phyloP scores from a whole-genome alignment of 2,888 invertebrate species.

The Trilocha varians region DNA sequence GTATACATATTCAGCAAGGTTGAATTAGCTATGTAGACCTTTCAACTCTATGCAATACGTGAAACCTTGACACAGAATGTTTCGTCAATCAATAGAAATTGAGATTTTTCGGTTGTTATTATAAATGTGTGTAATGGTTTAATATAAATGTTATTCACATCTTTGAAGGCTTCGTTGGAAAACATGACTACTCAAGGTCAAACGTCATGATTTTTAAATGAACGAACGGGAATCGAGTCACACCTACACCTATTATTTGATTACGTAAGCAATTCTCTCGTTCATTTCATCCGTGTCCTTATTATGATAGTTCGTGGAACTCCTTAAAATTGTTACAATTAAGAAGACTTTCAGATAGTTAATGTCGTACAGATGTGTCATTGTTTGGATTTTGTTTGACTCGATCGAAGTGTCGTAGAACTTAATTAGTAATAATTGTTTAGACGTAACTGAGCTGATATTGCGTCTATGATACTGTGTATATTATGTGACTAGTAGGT shows the following conservation, averaged over 20 bases:
- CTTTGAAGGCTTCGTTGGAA: conserved; percentile 14
- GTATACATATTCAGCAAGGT: conserved; percentile 51
- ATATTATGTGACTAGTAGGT: conserved; percentile 46
- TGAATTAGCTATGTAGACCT: conserved; percentile 52
- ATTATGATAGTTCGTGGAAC: no score
- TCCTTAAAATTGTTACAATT: no score
- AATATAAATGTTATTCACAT: conserved; percentile 15
- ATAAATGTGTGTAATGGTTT: conserved; percentile 15
- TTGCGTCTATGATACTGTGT: conserved; percentile 8
- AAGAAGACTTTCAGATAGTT: no score
- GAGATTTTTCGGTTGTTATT: conserved; percentile 30
- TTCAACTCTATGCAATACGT: conserved; percentile 53
- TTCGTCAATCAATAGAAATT: conserved; percentile 52
- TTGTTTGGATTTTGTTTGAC: not conserved
- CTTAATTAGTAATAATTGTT: not conserved
- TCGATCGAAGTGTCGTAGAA: not conserved
- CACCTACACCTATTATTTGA: no score
- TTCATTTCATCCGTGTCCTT: no score
- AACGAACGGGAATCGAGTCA: no score
- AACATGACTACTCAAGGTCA: conserved; percentile 12
- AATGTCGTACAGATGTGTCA: no score
- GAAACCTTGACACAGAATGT: conserved; percentile 53
- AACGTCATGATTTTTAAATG: not conserved
- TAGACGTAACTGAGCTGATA: conserved; percentile 1
- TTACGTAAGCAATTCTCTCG: no score